A percentile compares a stretch with the other conserved stretches of the same genome.
Evolutionary conservation across 1,140 invertebrate species (phyloP).

Genomic region (Bathynomus jamesi): DNA sequence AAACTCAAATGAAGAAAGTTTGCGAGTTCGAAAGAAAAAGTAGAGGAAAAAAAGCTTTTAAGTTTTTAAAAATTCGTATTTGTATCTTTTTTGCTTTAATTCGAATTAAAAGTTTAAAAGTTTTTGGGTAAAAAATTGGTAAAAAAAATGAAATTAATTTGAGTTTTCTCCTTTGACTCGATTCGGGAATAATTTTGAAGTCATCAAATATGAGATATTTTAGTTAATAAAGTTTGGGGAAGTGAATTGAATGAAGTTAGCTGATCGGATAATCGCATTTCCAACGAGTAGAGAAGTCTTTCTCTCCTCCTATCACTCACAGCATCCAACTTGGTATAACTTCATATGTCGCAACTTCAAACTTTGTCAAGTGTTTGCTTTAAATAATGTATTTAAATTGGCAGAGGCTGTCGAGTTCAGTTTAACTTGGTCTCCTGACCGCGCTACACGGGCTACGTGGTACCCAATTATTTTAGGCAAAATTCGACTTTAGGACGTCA

Average conservation of each 20-base stretch:
- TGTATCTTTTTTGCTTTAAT: neutral
- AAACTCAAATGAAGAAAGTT: neutral
- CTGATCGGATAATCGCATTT: no score
- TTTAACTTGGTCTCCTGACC: neutral
- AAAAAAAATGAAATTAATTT: no score
- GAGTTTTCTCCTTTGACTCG: no score
- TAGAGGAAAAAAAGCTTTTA: neutral
- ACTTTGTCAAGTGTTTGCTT: slow-evolving; percentile 34
- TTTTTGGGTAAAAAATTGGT: no score
- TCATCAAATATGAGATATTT: no score
- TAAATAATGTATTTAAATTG: slow-evolving; percentile 37
- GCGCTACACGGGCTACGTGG: no score
- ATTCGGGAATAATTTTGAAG: no score
- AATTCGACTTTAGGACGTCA: no score
- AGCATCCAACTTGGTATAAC: slow-evolving; percentile 15
- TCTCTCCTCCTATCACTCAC: neutral
- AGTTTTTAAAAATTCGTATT: neutral
- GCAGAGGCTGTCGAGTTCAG: slow-evolving; percentile 20
- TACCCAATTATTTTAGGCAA: no score
- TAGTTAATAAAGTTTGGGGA: no score
- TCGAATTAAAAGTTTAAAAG: neutral
- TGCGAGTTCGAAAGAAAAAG: neutral
- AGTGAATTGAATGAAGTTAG: no score
- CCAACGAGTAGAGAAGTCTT: no score
- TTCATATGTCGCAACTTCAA: slow-evolving; percentile 28